phyloP scores from a whole-genome alignment of 1,140 invertebrate species.

The Meteorus sp. region DNA sequence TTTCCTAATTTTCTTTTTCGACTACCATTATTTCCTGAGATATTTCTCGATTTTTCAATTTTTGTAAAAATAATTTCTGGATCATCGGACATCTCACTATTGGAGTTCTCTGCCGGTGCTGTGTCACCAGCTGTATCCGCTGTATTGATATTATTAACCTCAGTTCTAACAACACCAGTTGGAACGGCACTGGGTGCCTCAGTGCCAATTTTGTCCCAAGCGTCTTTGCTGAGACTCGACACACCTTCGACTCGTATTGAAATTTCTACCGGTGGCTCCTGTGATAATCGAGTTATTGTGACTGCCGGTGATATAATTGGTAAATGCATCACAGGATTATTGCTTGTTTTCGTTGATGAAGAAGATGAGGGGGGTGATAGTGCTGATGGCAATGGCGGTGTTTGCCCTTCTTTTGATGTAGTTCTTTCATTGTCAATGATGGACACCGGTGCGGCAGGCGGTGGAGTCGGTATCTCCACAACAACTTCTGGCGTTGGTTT shows the following conservation, averaged over 20 bases:
- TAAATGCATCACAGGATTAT: neutral
- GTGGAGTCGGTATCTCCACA: neutral
- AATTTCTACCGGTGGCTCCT: conserved; percentile 19
- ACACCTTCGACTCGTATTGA: conserved; percentile 32
- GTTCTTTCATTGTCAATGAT: neutral
- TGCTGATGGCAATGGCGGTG: neutral
- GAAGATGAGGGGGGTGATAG: neutral
- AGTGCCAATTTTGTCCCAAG: conserved; percentile 33
- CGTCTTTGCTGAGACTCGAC: conserved; percentile 31
- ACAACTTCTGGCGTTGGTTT: conserved; percentile 17
- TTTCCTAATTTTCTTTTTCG: conserved; percentile 25
- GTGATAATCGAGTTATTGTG: conserved; percentile 6
- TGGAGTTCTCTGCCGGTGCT: neutral
- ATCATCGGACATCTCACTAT: conserved; percentile 19
- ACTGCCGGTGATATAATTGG: neutral
- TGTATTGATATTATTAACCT: neutral
- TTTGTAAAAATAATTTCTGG: conserved; percentile 34
- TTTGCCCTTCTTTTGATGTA: too few relatives aligned
- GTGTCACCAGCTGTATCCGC: neutral
- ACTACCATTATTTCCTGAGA: conserved; percentile 7
- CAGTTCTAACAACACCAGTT: neutral
- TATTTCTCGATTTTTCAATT: conserved; percentile 23
- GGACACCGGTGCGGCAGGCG: neutral
- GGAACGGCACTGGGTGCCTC: neutral
- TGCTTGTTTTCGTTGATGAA: neutral